Conservation (phyloP, 2,797 vertebrate genomes). For the Columba guinea region DNA sequence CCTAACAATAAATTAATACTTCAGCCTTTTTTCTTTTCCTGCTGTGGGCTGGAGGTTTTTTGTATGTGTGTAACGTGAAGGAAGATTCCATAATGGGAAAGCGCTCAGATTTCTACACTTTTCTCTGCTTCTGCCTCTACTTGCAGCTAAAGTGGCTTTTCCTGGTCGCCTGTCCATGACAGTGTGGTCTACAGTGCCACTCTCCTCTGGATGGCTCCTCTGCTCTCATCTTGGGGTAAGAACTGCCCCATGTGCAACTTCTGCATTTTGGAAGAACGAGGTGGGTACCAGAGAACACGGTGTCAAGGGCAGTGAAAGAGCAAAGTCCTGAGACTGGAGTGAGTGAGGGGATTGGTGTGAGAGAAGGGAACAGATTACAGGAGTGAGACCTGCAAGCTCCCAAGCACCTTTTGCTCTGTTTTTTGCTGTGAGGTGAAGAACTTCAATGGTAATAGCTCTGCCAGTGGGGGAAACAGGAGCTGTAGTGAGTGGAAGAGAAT, state of each 20-base stretch:
- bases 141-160: not conserved
- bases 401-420: not conserved
- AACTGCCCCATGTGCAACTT: fast-evolving
- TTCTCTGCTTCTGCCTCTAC: not conserved
- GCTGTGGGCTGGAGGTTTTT: not conserved
- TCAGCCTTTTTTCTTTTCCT: not conserved
- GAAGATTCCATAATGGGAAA: not conserved
- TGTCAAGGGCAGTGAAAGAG: not conserved
- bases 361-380: not conserved
- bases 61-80: not conserved
- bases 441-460: not conserved
- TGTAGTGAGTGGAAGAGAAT: not conserved
- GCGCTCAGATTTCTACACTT: not conserved
- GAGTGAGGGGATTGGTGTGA: too few species aligned
- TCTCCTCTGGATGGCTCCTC: not conserved
- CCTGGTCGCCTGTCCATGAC: fast-evolving
- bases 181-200: fast-evolving
- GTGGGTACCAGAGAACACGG: fast-evolving
- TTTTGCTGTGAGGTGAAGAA: not conserved
- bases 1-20: not conserved
- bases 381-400: not conserved
- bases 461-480: fast-evolving
- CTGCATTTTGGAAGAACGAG: fast-evolving
- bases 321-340: not conserved
- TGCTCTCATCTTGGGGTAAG: not conserved